A percentile compares a stretch with the other conserved stretches of the same genome.
phyloP scores from a whole-genome alignment of 2,888 invertebrate genomes.

The Slavum lentiscoides region DNA sequence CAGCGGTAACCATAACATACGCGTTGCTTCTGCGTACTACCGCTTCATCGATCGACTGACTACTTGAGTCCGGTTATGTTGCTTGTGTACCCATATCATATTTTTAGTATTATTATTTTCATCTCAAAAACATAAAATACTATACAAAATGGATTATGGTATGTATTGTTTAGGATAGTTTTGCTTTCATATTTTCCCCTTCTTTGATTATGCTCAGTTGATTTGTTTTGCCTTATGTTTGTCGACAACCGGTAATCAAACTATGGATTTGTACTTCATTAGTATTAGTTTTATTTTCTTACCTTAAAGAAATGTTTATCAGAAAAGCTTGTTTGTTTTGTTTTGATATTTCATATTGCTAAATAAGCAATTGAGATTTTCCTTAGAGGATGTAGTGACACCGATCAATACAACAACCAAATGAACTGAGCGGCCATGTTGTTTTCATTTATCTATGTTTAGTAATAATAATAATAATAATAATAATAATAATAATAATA shows the following conservation, averaged over 20 bases:
- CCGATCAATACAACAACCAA: background rate
- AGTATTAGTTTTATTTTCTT: background rate
- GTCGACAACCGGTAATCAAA: conserved; percentile 20
- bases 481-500: no score
- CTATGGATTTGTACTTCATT: background rate
- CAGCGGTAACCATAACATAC: conserved; percentile 16
- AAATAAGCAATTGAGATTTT: conserved; percentile 12
- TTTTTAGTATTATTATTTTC: conserved; percentile 44
- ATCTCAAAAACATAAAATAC: conserved; percentile 24
- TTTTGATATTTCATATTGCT: conserved; percentile 13
- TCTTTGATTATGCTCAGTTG: conserved; percentile 15
- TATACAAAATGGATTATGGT: conserved; percentile 35
- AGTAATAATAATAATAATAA: background rate
- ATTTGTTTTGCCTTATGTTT: conserved; percentile 2
- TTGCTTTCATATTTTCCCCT: conserved; percentile 27
- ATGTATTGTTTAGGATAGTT: conserved; percentile 39
- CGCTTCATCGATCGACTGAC: conserved; percentile 47
- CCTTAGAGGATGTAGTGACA: background rate
- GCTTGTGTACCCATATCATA: conserved; percentile 42
- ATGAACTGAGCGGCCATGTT: conserved; percentile 22
- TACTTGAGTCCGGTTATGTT: conserved; percentile 48
- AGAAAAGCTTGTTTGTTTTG: conserved; percentile 10
- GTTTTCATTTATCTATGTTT: conserved; percentile 10
- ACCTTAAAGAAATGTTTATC: background rate
- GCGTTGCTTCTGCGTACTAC: conserved; percentile 46